Evolutionary conservation across 2,888 invertebrate species (phyloP), one percentile per base, ranked within the genome.

Genomic region (Notodonta dromedarius): DNA sequence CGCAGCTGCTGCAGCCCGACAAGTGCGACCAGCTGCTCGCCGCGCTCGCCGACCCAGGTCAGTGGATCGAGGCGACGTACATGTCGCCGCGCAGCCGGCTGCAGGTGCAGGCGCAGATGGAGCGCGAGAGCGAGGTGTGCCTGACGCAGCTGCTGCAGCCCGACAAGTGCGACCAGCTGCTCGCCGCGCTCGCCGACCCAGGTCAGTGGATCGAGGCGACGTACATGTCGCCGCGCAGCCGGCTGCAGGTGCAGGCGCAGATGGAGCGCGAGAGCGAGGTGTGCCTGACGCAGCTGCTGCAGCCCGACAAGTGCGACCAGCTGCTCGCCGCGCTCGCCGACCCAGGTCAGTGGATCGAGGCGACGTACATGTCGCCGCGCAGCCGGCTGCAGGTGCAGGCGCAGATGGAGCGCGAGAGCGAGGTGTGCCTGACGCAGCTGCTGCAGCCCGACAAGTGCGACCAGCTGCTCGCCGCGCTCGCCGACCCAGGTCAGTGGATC

Each of bases 241-340:
- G 96, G 65, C 90, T 94, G 58, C 94, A 96, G 79, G 96, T 98
- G 62, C 96, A 97, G 83, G 91, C 95, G 71, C 95, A 96, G 75
- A 96, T 99, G 86, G 97, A 97, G 90, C 94, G 95, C 52, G 95
- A 96, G 69, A 98, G 98, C 6, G 97, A 97, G 88, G 96, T 96
- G 71, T 94, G 95, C 65, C 93, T 98, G 54, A 95, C 78, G 24
- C 83, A 93, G 35, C 88, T 89, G 66, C 86, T 97, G 32, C 83
- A 94, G 40, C 79, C 88, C 4, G 92, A 95, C 32, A 90, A 95
- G 59, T 96, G 95, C 78, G 83, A 93, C 32, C 88, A 89, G 66
- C 86, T 97, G 32, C 83, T 94, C 39, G 80, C 88, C 24, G 24
- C 24, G 24, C 24, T 24, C 24, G 24, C 24, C 24, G 24, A 24